A percentile compares a stretch with the other conserved stretches of the same genome.
Evolutionary conservation across 2,888 invertebrate genomes (phyloP).

Genomic region (Leucoma salicis): DNA sequence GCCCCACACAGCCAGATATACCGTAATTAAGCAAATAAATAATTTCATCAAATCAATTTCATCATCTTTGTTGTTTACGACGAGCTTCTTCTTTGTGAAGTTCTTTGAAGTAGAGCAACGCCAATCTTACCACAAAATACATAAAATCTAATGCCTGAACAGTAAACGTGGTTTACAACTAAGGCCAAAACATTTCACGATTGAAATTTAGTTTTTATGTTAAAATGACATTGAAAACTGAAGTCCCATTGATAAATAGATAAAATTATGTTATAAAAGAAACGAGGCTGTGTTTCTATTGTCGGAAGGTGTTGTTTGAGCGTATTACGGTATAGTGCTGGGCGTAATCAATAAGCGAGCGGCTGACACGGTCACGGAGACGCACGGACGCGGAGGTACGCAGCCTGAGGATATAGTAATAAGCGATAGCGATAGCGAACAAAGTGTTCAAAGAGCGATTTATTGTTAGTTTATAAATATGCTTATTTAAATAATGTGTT

Average conservation of each 20-base stretch:
- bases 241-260: conserved; percentile 4
- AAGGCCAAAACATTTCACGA: neutral
- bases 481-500: no score
- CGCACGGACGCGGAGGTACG: conserved; percentile 72
- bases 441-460: neutral
- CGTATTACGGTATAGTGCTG: conserved; percentile 32
- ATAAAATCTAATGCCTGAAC: no score
- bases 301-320: conserved; percentile 19
- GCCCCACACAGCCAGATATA: no score
- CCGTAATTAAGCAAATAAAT: no score
- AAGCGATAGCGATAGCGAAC: conserved; percentile 28
- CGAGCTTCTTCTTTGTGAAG: no score
- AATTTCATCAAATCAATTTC: no score
- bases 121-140: no score
- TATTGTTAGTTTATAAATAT: neutral
- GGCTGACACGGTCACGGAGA: conserved; percentile 75
- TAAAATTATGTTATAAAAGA: conserved; percentile 3
- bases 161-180: neutral
- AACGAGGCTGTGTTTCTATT: conserved; percentile 8
- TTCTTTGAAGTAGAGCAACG: no score
- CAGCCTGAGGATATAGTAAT: conserved; percentile 34
- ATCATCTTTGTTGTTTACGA: no score
- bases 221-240: neutral
- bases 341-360: conserved; percentile 77
- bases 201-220: neutral